Evolutionary conservation across 1,140 invertebrate genomes (phyloP).

Genomic region (Drosophila mayri): DNA sequence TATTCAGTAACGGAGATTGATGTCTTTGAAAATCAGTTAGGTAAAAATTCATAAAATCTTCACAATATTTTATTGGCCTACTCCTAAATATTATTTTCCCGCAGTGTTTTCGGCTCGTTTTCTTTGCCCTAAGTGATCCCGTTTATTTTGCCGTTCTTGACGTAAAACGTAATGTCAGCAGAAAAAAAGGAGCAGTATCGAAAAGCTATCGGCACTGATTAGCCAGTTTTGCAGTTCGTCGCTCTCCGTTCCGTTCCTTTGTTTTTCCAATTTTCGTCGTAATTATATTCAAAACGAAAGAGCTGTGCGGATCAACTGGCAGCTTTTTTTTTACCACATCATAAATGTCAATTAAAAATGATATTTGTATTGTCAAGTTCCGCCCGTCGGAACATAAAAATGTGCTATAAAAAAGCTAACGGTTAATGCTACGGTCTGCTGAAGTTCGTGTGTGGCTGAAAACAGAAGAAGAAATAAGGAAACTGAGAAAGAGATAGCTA

Average conservation of each 20-base stretch:
- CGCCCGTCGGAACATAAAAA: conserved; percentile 60
- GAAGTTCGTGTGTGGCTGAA: conserved; percentile 74
- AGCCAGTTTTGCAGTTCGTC: conserved; percentile 16
- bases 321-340: conserved; percentile 45
- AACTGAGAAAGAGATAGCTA: conserved; percentile 11
- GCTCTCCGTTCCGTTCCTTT: conserved; percentile 12
- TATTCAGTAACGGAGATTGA: no score
- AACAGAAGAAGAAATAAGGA: conserved; percentile 35
- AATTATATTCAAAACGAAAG: conserved; percentile 32
- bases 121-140: conserved; percentile 50
- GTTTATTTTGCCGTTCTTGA: conserved; percentile 50
- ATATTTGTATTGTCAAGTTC: conserved; percentile 71
- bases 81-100: neutral
- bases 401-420: conserved; percentile 78
- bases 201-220: conserved; percentile 6
- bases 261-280: conserved; percentile 16
- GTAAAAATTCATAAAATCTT: neutral
- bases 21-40: no score
- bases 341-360: conserved; percentile 79
- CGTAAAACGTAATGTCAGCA: conserved; percentile 53
- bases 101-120: conserved; percentile 2
- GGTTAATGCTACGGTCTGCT: conserved; percentile 80
- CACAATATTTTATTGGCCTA: neutral
- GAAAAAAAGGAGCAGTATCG: conserved; percentile 39
- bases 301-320: conserved; percentile 18